Evolutionary conservation across 2,113 vertebrate genomes (phyloP), one percentile per base, ranked within the genome.

Genomic region (Semicossyphus pulcher): DNA sequence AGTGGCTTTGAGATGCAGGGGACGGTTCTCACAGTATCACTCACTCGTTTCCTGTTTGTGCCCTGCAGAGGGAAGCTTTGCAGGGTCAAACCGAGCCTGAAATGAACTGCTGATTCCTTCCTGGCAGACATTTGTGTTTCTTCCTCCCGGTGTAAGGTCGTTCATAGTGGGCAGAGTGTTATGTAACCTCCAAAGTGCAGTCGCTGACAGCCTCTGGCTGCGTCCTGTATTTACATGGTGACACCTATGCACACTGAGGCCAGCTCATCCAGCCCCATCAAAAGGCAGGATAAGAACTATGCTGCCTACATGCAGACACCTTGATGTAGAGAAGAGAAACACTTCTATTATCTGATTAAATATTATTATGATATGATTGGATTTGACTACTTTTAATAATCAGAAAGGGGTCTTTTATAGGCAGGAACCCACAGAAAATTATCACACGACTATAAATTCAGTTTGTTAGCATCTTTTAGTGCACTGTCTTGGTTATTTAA

Each of bases 11-110:
- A 56, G 44, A 28, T 2, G 3, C 4, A 5, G 29, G 10, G 31
- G 29, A 28, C 11, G 14, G 11, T 11, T 16, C 23, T 26, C 47
- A 44, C 34, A 28, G 39, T 41, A 0, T 72, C 52, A 29, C 32
- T 41, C 25, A 16, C 42, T 76, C 51, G 16, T 52, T 74, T 80
- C 76, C 72, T 58, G 32, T 51, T 71, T 79, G 47, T 52, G 11
- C 37, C 37, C 2, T 15, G 37, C 37, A 52, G 49, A 70, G 8
- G 8, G 26, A 53, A 18, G 6, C n/a, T 37, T 44, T 32, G 20
- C 45, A 9, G 18, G 29, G n/a, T 68, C 37, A 34, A 44, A 16
- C 37, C 20, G 29, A 49, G 49, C 74, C 20, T 64, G 16, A 68
- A 58, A 36, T 29, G 5, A 67, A 3, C 25, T 42, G 48, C 54